Base-by-base conservation (phyloP, 2,797 vertebrate genomes). In the Diceros bicornis region DNA sequence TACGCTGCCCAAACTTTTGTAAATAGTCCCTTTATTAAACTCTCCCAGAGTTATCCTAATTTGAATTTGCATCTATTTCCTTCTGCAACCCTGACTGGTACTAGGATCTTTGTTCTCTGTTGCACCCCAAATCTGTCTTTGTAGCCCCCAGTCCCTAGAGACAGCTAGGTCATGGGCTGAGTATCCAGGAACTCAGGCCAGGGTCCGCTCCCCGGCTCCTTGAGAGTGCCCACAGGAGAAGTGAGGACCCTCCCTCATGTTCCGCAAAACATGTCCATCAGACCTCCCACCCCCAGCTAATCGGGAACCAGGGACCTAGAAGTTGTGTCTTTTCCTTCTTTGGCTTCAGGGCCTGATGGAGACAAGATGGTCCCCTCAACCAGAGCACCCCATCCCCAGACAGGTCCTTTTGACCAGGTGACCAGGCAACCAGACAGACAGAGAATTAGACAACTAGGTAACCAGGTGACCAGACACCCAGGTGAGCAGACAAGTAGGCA, bases 41-140 rank as follows among this genome's bases (percentile, higher is more conserved):
- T 44, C n/a, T 71, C 16, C 66, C 37, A 55, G 83, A 52, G 93
- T 69, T 55, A 79, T 52, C 47, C 37, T 20, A 18, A 87, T 82
- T 86, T 84, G 87, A 94, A 91, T 96, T 47, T 95, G 68, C 7
- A 14, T 75, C 59, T 78, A 23, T 93, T 88, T 96, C 25, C 41
- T 82, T 82, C 32, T 25, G 11, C 21, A 34, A 55, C 17, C 7
- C 68, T 50, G 87, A 47, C 10, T 69, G 59, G 27, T 50, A 29
- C 7, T 59, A 91, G 52, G 25, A 68, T 79, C 25, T 91, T 62
- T 89, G 66, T 41, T 91, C 34, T 94, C 41, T 41, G 27, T 55
- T 50, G 44, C 20, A 75, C 27, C 72, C 2, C 10, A 37, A 13
- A 41, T 84, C 37, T 94, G 23, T 69, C 68, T 75, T 47, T 64